phyloP scores from a whole-genome alignment of 1,140 invertebrate species.

The Phocides pigmalion region DNA sequence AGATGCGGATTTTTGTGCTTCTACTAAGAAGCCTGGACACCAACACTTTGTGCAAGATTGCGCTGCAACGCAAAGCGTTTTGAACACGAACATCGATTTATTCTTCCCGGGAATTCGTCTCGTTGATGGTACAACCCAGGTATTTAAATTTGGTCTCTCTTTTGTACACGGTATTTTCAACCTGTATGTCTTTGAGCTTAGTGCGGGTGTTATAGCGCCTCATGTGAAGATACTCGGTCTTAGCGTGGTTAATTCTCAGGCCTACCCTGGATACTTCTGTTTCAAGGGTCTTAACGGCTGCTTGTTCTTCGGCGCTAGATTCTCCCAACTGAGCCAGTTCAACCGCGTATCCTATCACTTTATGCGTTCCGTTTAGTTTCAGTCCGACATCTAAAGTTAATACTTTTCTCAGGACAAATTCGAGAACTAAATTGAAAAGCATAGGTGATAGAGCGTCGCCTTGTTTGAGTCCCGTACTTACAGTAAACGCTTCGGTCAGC shows the following conservation, averaged over 20 bases:
- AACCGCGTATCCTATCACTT: slow-evolving; percentile 18
- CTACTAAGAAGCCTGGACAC: background rate
- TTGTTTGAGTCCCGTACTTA: background rate
- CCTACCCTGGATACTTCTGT: background rate
- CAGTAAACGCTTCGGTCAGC: background rate
- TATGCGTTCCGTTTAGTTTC: too few relatives aligned
- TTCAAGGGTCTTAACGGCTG: background rate
- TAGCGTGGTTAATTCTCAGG: slow-evolving; percentile 1
- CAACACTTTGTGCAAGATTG: background rate
- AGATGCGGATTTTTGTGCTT: background rate
- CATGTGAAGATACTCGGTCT: slow-evolving; percentile 14
- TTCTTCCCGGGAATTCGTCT: too few relatives aligned
- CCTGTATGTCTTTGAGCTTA: background rate
- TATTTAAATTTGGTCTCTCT: too few relatives aligned
- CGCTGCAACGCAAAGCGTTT: too few relatives aligned
- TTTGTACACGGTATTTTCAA: background rate
- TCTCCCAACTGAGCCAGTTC: too few relatives aligned
- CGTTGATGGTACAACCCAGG: too few relatives aligned
- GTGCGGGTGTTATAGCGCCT: too few relatives aligned
- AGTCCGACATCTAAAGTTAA: too few relatives aligned
- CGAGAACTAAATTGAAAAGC: too few relatives aligned
- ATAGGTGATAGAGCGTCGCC: too few relatives aligned
- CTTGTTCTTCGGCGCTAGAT: background rate
- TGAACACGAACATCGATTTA: too few relatives aligned
- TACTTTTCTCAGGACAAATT: too few relatives aligned